Conservation (phyloP, 2,113 vertebrate species). For the Varanus komodoensis region DNA sequence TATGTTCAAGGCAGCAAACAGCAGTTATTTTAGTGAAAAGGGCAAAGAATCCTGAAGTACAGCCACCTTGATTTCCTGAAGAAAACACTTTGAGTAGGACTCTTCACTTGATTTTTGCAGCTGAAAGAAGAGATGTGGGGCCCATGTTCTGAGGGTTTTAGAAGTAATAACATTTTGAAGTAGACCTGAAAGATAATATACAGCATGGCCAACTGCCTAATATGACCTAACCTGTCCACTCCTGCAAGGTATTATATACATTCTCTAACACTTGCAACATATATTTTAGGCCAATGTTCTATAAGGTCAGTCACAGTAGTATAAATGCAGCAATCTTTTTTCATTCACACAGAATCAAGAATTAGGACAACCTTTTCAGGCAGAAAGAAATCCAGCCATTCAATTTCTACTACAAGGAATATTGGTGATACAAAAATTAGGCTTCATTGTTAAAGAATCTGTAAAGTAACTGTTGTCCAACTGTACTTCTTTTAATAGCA, state of each 20-base stretch:
- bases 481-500: not conserved
- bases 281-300: not conserved
- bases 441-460: not conserved
- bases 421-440: not conserved
- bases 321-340: not conserved
- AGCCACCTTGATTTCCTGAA: not conserved
- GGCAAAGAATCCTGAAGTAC: not conserved
- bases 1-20: not conserved
- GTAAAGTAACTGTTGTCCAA: not conserved
- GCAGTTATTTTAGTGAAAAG: not conserved
- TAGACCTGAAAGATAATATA: not conserved
- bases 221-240: not conserved
- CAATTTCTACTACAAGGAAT: not conserved
- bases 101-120: not conserved
- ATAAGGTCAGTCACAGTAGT: not conserved
- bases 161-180: not conserved
- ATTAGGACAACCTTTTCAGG: not conserved
- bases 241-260: not conserved
- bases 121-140: no score
- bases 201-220: not conserved
- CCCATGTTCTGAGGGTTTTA: not conserved
- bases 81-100: not conserved
- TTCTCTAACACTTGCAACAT: not conserved
- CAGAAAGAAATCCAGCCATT: not conserved
- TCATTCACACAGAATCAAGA: not conserved